A percentile compares a stretch with the other conserved stretches of the same genome.
Conservation (phyloP, 2,113 vertebrate species). For the Brachyistius frenatus region DNA sequence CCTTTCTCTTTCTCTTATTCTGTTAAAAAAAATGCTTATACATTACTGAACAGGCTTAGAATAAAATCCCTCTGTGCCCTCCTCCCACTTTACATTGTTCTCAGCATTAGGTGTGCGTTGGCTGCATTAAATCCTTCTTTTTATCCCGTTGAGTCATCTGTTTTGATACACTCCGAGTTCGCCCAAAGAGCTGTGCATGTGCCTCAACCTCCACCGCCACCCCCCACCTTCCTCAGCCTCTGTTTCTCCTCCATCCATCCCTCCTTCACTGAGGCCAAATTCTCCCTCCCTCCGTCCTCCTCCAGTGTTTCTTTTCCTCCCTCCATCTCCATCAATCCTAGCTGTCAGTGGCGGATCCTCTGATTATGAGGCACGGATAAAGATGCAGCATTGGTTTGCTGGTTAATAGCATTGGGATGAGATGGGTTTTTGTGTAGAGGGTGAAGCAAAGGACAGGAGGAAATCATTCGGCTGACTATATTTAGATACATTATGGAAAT, state of each 20-base stretch:
- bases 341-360: slow-evolving; percentile 10
- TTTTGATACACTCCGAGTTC: slow-evolving; percentile 27
- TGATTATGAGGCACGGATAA: slow-evolving; percentile 30
- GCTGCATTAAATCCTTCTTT: slow-evolving; percentile 35
- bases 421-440: slow-evolving; percentile 1
- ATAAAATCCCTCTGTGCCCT: slow-evolving; percentile 23
- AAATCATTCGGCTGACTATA: neutral
- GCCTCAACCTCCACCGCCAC: neutral
- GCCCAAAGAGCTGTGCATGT: slow-evolving; percentile 7
- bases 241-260: neutral
- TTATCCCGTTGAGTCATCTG: slow-evolving; percentile 53
- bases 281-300: neutral
- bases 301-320: neutral
- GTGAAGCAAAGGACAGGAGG: neutral
- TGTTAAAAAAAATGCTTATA: slow-evolving; percentile 9
- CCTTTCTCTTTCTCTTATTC: slow-evolving; percentile 17
- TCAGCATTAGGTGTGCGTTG: slow-evolving; percentile 39
- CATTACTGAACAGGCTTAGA: slow-evolving; percentile 36
- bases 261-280: neutral
- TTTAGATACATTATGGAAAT: neutral
- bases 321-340: slow-evolving; percentile 25
- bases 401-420: slow-evolving; percentile 5
- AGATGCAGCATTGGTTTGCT: neutral
- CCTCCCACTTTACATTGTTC: slow-evolving; percentile 50
- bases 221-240: neutral